These are phyloP conservation scores for Solea solea DNA, from an alignment of 2,113 vertebrate species.

Conservation along the genomic window DNA sequence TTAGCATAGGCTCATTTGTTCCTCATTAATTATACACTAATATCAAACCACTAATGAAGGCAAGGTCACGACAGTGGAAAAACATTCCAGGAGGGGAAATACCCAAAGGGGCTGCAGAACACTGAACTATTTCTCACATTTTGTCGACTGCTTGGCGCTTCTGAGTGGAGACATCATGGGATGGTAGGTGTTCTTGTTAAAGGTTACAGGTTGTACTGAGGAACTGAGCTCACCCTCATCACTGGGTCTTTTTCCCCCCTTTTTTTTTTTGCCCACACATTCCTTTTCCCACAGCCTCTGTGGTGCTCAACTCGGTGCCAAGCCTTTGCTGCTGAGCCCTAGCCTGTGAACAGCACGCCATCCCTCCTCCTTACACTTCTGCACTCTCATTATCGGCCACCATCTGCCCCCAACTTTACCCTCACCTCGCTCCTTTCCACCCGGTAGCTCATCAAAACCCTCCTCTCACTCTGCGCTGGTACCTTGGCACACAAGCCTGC, in stretches of 20 bases:
- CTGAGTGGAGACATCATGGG: slow-evolving; percentile 21
- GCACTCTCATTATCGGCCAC: slow-evolving; percentile 71
- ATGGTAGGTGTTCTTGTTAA: slow-evolving; percentile 47
- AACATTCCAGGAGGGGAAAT: slow-evolving; percentile 19
- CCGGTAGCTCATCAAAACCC: slow-evolving; percentile 52
- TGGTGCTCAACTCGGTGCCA: slow-evolving; percentile 18
- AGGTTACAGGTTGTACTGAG: slow-evolving; percentile 54
- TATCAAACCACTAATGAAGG: slow-evolving; percentile 67
- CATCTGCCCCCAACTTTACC: slow-evolving; percentile 68
- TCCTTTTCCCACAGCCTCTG: slow-evolving; percentile 18
- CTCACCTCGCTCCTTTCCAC: slow-evolving; percentile 53
- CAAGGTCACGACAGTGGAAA: slow-evolving; percentile 56
- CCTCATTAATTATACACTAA: slow-evolving; percentile 74
- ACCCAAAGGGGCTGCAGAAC: slow-evolving; percentile 30
- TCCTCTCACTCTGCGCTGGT: slow-evolving; percentile 48
- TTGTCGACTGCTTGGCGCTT: slow-evolving; percentile 3
- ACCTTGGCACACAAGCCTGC: slow-evolving; percentile 48
- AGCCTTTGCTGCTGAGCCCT: slow-evolving; percentile 32
- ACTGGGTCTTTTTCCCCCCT: slow-evolving; percentile 8
- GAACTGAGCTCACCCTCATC: slow-evolving; percentile 33
- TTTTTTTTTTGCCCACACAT: slow-evolving; percentile 20
- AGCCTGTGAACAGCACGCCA: slow-evolving; percentile 40
- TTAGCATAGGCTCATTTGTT: slow-evolving; percentile 75
- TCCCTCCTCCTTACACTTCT: slow-evolving; percentile 28
- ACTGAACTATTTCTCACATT: slow-evolving; percentile 40